These are phyloP conservation scores for Pseudois nayaur DNA, from an alignment of 2,113 vertebrate genomes.

Conservation along the genomic window DNA sequence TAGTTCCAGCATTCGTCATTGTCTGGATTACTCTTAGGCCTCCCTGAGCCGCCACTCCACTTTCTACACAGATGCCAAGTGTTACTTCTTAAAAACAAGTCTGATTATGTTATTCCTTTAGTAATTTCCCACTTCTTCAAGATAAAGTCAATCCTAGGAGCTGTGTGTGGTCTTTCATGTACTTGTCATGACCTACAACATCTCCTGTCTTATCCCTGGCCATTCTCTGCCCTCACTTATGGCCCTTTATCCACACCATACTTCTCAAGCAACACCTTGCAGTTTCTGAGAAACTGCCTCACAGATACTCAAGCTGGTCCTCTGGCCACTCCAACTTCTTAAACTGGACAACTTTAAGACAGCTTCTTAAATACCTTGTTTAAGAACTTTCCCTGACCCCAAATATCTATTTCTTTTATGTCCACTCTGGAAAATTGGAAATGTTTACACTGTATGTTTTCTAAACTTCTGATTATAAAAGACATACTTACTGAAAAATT, in stretches of 20 bases:
- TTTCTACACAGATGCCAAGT: not conserved
- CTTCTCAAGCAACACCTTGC: not conserved
- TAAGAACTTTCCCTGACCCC: not conserved
- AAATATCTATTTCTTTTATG: not conserved
- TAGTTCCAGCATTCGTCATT: not conserved
- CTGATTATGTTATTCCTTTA: not conserved
- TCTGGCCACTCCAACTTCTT: not conserved
- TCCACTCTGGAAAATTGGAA: not conserved
- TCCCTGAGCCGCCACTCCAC: not conserved
- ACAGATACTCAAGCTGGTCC: not conserved
- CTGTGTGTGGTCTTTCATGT: not conserved
- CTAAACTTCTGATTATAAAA: conserved; percentile 31
- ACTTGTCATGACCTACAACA: not conserved
- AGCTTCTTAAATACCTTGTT: not conserved
- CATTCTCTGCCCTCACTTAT: not conserved
- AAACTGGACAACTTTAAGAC: not conserved
- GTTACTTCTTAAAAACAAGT: not conserved
- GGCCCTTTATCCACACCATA: not conserved
- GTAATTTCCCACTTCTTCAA: not conserved
- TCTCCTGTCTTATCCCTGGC: not conserved
- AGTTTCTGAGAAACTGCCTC: not conserved
- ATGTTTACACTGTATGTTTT: not conserved
- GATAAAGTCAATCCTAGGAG: not conserved
- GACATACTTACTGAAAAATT: not conserved
- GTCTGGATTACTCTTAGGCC: not conserved